Evolutionary conservation across 2,113 vertebrate species (phyloP).

Genomic region (Atherinomorus stipes): DNA sequence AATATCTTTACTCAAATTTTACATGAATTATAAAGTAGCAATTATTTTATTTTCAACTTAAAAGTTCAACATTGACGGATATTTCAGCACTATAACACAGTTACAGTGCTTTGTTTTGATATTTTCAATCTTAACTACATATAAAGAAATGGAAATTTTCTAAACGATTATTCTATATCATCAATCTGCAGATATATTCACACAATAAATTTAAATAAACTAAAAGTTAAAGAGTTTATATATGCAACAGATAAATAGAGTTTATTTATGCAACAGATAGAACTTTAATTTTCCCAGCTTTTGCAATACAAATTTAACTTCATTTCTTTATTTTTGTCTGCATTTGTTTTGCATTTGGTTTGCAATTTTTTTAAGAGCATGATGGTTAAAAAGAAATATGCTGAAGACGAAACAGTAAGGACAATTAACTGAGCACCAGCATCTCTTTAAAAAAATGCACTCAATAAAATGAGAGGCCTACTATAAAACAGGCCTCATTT

Average conservation of each 20-base stretch:
- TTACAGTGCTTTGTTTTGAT: background rate
- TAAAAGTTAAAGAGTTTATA: background rate
- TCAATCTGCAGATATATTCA: background rate
- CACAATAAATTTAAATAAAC: background rate
- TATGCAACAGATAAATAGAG: background rate
- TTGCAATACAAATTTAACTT: background rate
- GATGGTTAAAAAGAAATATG: slow-evolving; percentile 12
- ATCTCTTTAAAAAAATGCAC: slow-evolving; percentile 11
- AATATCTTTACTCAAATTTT: background rate
- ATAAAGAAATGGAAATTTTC: background rate
- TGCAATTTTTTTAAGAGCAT: background rate
- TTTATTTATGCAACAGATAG: background rate
- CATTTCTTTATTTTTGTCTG: background rate
- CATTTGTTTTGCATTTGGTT: background rate
- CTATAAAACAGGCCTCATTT: slow-evolving; percentile 41
- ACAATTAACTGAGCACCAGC: slow-evolving; percentile 20
- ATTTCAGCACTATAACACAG: background rate
- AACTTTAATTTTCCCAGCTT: background rate
- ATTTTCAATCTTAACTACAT: background rate
- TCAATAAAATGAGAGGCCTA: slow-evolving; percentile 23
- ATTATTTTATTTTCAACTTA: background rate
- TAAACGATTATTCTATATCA: background rate
- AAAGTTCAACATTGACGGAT: background rate
- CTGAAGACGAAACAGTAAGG: background rate
- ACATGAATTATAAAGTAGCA: no score